phyloP scores from a whole-genome alignment of 2,113 vertebrate species.

The Dascyllus trimaculatus region DNA sequence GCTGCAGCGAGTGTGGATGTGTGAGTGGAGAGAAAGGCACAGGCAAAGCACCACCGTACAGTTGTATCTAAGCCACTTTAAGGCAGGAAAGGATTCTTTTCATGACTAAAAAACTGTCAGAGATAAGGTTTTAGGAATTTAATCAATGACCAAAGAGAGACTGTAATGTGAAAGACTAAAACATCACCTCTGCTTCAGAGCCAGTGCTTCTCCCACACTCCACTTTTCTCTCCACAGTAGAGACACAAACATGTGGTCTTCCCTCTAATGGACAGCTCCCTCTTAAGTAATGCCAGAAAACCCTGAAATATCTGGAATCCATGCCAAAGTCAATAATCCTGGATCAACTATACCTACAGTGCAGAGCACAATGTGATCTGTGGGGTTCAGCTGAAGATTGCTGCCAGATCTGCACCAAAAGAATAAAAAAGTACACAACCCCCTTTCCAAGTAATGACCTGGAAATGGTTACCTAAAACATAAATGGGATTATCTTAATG shows the following conservation, averaged over 20 bases:
- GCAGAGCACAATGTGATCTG: conserved; percentile 30
- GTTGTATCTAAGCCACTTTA: no score
- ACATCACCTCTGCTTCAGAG: not conserved
- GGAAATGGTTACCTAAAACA: not conserved
- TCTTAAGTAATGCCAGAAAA: conserved; percentile 67
- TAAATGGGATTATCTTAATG: not conserved
- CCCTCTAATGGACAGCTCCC: conserved; percentile 26
- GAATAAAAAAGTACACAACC: conserved; percentile 19
- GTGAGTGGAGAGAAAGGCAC: no score
- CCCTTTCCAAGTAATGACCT: not conserved
- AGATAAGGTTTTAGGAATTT: not conserved
- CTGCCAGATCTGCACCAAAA: conserved; percentile 1
- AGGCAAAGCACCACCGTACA: no score
- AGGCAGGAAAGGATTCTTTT: no score
- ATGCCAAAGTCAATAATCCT: conserved; percentile 64
- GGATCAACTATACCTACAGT: conserved; percentile 62
- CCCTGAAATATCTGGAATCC: conserved; percentile 55
- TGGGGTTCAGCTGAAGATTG: not conserved
- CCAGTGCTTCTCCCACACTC: not conserved
- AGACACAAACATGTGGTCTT: conserved; percentile 52
- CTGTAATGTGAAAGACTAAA: conserved; percentile 10
- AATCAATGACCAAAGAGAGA: not conserved
- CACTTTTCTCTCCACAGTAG: conserved; percentile 16
- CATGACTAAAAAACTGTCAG: no score
- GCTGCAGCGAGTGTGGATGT: no score